These are phyloP conservation scores for Limosa lapponica DNA, from an alignment of 2,797 vertebrate genomes.

Conservation along the genomic window DNA sequence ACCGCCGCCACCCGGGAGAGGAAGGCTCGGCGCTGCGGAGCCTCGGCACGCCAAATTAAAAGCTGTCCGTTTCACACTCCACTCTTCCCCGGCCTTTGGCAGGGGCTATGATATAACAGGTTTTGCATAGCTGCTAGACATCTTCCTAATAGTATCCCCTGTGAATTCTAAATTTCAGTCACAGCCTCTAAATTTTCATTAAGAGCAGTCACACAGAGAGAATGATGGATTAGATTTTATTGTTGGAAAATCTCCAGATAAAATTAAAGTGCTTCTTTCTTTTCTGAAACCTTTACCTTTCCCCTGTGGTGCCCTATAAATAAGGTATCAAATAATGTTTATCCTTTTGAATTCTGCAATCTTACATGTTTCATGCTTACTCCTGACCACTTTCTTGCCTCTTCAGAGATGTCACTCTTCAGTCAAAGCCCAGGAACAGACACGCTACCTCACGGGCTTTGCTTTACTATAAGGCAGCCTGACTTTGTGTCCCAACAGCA, in stretches of 20 bases:
- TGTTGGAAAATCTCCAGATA: conserved; percentile 72
- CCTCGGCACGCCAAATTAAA: neutral
- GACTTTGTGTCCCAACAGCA: neutral
- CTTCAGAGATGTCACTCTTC: conserved; percentile 51
- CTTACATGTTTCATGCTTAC: neutral
- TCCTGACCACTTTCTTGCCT: conserved; percentile 12
- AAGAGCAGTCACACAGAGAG: conserved; percentile 71
- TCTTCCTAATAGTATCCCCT: conserved; percentile 65
- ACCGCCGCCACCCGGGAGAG: fast-evolving
- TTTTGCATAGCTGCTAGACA: conserved; percentile 59
- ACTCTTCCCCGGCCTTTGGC: neutral
- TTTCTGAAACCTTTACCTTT: conserved; percentile 12
- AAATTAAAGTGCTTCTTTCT: conserved; percentile 61
- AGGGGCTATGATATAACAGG: conserved; percentile 39
- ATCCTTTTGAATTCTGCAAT: neutral
- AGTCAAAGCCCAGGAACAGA: neutral
- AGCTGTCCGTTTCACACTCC: neutral
- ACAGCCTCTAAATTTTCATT: conserved; percentile 76
- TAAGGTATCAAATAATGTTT: conserved; percentile 33
- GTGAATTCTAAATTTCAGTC: conserved; percentile 75
- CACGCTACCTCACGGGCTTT: neutral
- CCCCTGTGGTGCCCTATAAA: neutral
- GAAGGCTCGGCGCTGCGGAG: neutral
- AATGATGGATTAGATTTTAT: conserved; percentile 71
- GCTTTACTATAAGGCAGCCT: neutral